Evolutionary conservation across 2,797 vertebrate genomes (phyloP).

Genomic region (Antrozous pallidus): DNA sequence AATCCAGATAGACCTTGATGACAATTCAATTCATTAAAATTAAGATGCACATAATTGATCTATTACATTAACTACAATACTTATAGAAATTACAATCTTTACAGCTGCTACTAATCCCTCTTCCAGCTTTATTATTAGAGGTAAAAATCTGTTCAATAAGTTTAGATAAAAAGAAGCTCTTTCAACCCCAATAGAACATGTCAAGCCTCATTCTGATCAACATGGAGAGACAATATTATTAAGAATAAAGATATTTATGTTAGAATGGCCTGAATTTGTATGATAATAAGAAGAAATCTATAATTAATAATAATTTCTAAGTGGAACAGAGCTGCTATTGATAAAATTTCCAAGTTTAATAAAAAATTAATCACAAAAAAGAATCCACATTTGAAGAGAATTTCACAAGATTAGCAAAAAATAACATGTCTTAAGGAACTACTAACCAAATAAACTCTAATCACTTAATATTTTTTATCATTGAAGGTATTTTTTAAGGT

Average conservation of each 20-base stretch:
- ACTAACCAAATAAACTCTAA: not conserved
- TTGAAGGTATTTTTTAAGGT: constrained; percentile 17
- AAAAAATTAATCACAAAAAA: not conserved
- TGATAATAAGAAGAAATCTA: not conserved
- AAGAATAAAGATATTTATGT: not conserved
- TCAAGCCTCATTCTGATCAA: not conserved
- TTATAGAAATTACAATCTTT: not conserved
- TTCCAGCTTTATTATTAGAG: not conserved
- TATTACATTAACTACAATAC: not conserved
- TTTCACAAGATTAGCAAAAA: not conserved
- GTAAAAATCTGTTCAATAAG: not conserved
- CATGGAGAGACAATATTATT: not conserved
- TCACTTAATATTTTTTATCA: not conserved
- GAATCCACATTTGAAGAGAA: not conserved
- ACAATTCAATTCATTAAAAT: not conserved
- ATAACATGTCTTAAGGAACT: not conserved
- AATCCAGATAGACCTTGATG: not conserved
- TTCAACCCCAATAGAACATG: not conserved
- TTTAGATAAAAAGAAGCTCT: not conserved
- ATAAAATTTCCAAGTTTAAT: not conserved
- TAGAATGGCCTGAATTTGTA: not conserved
- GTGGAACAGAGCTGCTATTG: not conserved
- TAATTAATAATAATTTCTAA: not conserved
- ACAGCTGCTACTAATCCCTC: not conserved
- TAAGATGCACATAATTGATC: not conserved